phyloP scores from a whole-genome alignment of 2,888 invertebrate species.

The Salpingus planirostris region DNA sequence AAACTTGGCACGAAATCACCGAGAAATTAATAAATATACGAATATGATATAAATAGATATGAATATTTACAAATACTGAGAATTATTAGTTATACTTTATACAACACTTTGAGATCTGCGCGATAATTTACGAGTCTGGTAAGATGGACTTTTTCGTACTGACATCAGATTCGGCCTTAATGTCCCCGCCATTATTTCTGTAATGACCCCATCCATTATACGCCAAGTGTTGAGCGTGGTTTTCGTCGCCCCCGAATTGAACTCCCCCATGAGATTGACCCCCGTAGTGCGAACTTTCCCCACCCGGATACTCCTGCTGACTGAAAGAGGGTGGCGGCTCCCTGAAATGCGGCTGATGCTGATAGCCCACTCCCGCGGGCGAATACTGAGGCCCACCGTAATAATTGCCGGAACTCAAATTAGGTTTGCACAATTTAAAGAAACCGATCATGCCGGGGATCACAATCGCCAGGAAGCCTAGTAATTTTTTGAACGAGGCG shows the following conservation, averaged over 20 bases:
- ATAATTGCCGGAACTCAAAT: slow-evolving; percentile 41
- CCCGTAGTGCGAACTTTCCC: slow-evolving; percentile 22
- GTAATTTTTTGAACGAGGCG: slow-evolving; percentile 76
- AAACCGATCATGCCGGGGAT: slow-evolving; percentile 76
- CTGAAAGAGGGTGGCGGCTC: slow-evolving; percentile 44
- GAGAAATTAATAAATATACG: no score
- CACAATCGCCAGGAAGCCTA: slow-evolving; percentile 70
- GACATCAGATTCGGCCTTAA: slow-evolving; percentile 33
- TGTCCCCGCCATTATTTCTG: slow-evolving; percentile 44
- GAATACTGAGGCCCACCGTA: slow-evolving; percentile 57
- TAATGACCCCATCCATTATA: slow-evolving; percentile 65
- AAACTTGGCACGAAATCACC: slow-evolving; percentile 2
- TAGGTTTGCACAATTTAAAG: slow-evolving; percentile 75
- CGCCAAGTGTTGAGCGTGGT: slow-evolving; percentile 57
- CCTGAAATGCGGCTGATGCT: slow-evolving; percentile 46
- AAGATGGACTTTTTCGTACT: slow-evolving; percentile 38
- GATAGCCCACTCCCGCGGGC: slow-evolving; percentile 62
- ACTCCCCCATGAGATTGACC: slow-evolving; percentile 46
- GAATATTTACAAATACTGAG: slow-evolving; percentile 4
- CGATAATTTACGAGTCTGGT: slow-evolving; percentile 39
- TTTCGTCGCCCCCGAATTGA: slow-evolving; percentile 57
- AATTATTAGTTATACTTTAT: no score
- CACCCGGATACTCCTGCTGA: slow-evolving; percentile 26
- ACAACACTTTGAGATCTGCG: no score
- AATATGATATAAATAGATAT: slow-evolving; percentile 2